Evolutionary conservation across 2,888 invertebrate genomes (phyloP).

Genomic region (Meganola albula): DNA sequence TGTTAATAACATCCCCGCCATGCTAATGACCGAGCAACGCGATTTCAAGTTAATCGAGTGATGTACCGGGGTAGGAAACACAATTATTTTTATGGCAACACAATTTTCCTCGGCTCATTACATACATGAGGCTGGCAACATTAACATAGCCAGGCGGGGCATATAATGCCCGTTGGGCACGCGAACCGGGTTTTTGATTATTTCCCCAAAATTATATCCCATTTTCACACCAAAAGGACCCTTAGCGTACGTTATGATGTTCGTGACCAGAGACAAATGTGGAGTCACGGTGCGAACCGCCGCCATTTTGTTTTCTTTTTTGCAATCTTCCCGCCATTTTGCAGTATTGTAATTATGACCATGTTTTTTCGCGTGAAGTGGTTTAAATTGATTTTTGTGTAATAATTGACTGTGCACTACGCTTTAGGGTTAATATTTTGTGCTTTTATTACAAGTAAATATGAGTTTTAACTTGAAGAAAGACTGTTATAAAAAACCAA

Average conservation of each 20-base stretch:
- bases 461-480: no score
- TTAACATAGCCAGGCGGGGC: slow-evolving; percentile 73
- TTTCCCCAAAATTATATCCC: slow-evolving; percentile 75
- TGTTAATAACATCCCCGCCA: slow-evolving; percentile 15
- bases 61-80: slow-evolving; percentile 58
- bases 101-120: slow-evolving; percentile 77
- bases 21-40: slow-evolving; percentile 24
- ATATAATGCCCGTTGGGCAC: slow-evolving; percentile 71
- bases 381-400: slow-evolving; percentile 25
- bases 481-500: no score
- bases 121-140: slow-evolving; percentile 72
- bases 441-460: no score
- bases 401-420: neutral
- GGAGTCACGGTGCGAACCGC: slow-evolving; percentile 38
- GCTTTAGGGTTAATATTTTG: slow-evolving; percentile 20
- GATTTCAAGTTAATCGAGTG: slow-evolving; percentile 45
- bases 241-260: slow-evolving; percentile 54
- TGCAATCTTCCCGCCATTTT: slow-evolving; percentile 35
- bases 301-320: slow-evolving; percentile 40
- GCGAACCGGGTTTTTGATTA: slow-evolving; percentile 73
- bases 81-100: slow-evolving; percentile 77
- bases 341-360: slow-evolving; percentile 34
- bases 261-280: slow-evolving; percentile 66
- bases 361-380: slow-evolving; percentile 28
- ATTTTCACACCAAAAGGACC: slow-evolving; percentile 68